A percentile compares a stretch with the other conserved stretches of the same genome.
Conservation (phyloP, 2,888 invertebrate genomes). For the Melanchra persicariae region DNA sequence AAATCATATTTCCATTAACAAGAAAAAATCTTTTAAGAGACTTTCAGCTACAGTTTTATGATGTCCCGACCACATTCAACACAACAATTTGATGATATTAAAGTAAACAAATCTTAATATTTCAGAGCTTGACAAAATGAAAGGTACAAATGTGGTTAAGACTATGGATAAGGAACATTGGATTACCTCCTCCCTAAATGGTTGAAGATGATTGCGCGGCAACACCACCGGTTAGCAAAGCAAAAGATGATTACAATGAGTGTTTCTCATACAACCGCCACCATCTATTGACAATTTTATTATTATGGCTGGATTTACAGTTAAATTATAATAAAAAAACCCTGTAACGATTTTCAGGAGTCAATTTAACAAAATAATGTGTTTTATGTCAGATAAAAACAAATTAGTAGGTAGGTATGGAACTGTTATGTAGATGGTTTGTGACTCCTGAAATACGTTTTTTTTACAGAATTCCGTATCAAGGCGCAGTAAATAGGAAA, state of each 20-base stretch:
- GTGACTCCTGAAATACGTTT: slow-evolving; percentile 35
- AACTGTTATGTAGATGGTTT: background rate
- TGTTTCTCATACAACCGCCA: slow-evolving; percentile 91
- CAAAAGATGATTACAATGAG: slow-evolving; percentile 90
- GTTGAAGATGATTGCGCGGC: slow-evolving; percentile 80
- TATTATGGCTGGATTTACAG: slow-evolving; percentile 48
- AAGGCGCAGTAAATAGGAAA: background rate
- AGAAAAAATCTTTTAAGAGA: background rate
- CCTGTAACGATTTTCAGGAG: slow-evolving; percentile 42
- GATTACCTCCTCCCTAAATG: slow-evolving; percentile 88
- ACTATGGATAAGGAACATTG: slow-evolving; percentile 52
- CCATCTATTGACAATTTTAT: slow-evolving; percentile 86
- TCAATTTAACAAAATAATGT: background rate
- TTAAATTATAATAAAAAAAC: slow-evolving; percentile 34
- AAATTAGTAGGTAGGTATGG: background rate
- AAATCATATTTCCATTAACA: background rate
- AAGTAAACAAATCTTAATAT: background rate
- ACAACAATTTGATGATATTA: background rate
- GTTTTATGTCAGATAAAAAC: too few species aligned
- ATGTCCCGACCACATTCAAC: slow-evolving; percentile 22
- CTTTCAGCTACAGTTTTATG: background rate
- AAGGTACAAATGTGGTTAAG: slow-evolving; percentile 13
- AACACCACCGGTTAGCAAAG: slow-evolving; percentile 90
- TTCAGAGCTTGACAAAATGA: background rate
- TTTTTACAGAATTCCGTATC: slow-evolving; percentile 42